Conservation (phyloP, 1,140 invertebrate species). For the Brachionus koreanus region DNA sequence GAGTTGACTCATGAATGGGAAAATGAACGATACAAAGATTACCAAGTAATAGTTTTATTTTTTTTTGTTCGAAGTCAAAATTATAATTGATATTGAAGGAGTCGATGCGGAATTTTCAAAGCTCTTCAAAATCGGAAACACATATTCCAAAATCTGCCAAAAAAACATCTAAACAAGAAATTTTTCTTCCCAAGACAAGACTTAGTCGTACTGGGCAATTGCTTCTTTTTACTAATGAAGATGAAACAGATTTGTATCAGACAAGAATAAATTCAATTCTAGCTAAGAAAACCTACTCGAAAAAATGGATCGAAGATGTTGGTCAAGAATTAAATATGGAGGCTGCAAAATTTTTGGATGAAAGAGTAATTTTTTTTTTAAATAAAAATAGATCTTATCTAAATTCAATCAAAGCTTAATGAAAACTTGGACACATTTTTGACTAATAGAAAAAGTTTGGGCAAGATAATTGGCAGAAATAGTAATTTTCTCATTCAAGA, state of each 20-base stretch:
- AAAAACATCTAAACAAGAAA: conserved; percentile 31
- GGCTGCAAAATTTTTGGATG: conserved; percentile 1
- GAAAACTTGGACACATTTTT: conserved; percentile 11
- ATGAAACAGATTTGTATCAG: conserved; percentile 3
- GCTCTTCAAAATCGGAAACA: not conserved
- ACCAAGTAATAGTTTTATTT: not conserved
- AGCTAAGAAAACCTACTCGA: conserved; percentile 1
- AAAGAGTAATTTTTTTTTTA: not conserved
- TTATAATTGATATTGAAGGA: not conserved
- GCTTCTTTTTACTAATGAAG: not conserved
- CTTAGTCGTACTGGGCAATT: conserved; percentile 1
- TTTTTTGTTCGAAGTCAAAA: not conserved
- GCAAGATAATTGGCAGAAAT: not conserved
- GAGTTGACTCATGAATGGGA: conserved; percentile 17
- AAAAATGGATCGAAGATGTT: conserved; percentile 28
- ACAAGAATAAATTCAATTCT: not conserved
- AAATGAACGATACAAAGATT: conserved; percentile 32
- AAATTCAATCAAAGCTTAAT: not conserved
- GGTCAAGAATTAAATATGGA: not conserved
- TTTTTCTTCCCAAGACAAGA: not conserved
- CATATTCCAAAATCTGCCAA: not conserved
- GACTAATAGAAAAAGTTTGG: not conserved
- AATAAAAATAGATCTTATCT: not conserved
- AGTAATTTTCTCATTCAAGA: conserved; percentile 13
- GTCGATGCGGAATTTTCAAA: conserved; percentile 17